Evolutionary conservation across 2,113 vertebrate species (phyloP).

Genomic region (Megaceryle maxima): DNA sequence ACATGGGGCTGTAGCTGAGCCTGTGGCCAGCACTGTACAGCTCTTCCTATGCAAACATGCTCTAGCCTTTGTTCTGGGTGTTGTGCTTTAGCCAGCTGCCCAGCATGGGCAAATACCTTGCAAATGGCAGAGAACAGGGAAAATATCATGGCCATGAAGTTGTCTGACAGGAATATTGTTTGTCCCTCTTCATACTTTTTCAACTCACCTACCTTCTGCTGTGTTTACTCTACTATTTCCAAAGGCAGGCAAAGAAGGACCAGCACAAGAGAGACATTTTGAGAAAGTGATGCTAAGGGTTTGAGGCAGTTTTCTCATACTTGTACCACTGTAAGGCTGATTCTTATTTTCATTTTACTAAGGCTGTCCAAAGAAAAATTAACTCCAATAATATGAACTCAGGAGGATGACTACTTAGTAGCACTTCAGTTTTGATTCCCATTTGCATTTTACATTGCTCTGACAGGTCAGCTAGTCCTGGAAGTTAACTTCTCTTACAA

Average conservation of each 20-base stretch:
- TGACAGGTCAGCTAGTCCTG: neutral
- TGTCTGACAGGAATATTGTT: neutral
- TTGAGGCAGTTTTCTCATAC: neutral
- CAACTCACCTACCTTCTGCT: neutral
- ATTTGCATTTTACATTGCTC: neutral
- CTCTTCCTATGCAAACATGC: neutral
- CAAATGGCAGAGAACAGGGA: neutral
- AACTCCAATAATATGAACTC: neutral
- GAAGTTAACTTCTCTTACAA: neutral
- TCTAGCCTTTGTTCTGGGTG: neutral
- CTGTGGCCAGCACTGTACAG: neutral
- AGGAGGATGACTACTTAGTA: neutral
- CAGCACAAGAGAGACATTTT: neutral
- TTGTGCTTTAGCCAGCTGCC: neutral
- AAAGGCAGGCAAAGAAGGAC: neutral
- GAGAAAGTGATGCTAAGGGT: neutral
- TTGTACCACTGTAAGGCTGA: neutral
- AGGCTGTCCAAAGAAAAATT: neutral
- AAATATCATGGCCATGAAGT: neutral
- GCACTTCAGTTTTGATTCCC: neutral
- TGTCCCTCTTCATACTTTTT: neutral
- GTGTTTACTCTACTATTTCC: neutral
- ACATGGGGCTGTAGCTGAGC: neutral
- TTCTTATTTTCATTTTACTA: neutral
- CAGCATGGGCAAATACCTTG: rapidly evolving